Percentiles rank a stretch among this genome's conserved stretches.
phyloP scores from a whole-genome alignment of 2,888 invertebrate species.

The Hirtodrosophila trivittata region DNA sequence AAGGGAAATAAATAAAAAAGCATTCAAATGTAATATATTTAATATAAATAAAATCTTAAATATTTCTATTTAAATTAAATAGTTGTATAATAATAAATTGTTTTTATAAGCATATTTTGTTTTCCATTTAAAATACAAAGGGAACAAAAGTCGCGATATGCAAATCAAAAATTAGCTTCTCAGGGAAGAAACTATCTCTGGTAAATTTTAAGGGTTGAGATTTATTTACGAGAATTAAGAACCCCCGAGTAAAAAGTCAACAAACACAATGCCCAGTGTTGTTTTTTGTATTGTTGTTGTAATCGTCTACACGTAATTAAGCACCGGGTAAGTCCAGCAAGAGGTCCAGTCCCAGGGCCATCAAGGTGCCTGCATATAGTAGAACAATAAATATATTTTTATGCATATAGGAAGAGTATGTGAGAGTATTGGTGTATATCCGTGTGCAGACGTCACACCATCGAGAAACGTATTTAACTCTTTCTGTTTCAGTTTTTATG shows the following conservation, averaged over 20 bases:
- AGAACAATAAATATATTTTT: constrained; percentile 4
- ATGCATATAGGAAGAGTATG: too few relatives aligned
- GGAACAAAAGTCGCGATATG: too few relatives aligned
- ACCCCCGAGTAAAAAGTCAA: constrained; percentile 60
- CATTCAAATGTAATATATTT: too few relatives aligned
- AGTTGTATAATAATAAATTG: too few relatives aligned
- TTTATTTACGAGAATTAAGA: constrained; percentile 79
- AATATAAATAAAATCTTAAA: too few relatives aligned
- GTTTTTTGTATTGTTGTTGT: constrained; percentile 33
- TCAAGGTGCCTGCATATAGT: constrained; percentile 56
- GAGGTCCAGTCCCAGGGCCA: constrained; percentile 55
- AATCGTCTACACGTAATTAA: constrained; percentile 81
- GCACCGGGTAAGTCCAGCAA: constrained; percentile 54
- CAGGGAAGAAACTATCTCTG: too few relatives aligned
- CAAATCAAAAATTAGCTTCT: too few relatives aligned
- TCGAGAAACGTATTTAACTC: constrained; percentile 75
- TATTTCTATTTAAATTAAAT: too few relatives aligned
- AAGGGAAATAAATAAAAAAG: too few relatives aligned
- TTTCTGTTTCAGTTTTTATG: constrained; percentile 68
- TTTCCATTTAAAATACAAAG: too few relatives aligned
- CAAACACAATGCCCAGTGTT: constrained; percentile 38
- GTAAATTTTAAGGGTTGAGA: constrained; percentile 74
- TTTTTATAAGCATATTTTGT: too few relatives aligned
- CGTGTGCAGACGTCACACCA: not conserved
- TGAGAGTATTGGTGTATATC: not conserved